Base-by-base conservation (phyloP, 2,888 invertebrate genomes). In the Entomobrya proxima region DNA sequence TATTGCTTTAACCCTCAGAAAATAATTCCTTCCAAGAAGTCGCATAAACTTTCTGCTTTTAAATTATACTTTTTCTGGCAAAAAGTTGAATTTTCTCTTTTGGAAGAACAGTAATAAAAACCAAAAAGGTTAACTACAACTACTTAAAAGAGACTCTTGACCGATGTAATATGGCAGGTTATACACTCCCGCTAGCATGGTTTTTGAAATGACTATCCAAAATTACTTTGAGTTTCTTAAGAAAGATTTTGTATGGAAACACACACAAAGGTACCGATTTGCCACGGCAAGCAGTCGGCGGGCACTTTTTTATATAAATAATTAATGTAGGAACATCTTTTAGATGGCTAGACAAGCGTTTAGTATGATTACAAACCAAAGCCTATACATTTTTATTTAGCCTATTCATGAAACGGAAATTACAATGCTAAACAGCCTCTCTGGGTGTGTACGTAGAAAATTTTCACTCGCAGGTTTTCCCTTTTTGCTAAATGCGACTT, bases 1-100 rank as follows among this genome's bases (percentile, higher is more conserved):
- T 78, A 78, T 78, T 78, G 30, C 77, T 78, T 47, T 64, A 78
- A 44, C 64, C 77, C 52, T n/a, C 27, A 78, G 77, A 78, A 78
- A 78, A 78, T 78, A 78, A 78, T 64, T 78, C 61, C 64, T 78
- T 76, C 15, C 50, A 75, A 74, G 35, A 75, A 75, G 75, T 61
- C 69, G 11, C 75, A 82, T 74, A 75, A 76, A 82, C 37, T 74
- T 72, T 15, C 37, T 40, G 7, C 44, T 44, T 58, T 40, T 58
- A 37, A 44, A 61, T 77, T 58, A 58, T 44, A 40, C 37, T 75
- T 75, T 18, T 30, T 52, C 52, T 9, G 9, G 52, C 30, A 30
- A 55, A 64, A 78, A 61, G 61, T 61, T 64, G 44, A 78, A 64
- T 78, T 78, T 58, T 78, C 44, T 37, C 64, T 47, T 35, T 32